Conservation (phyloP, 2,888 invertebrate genomes). For the Cepaea hortensis region DNA sequence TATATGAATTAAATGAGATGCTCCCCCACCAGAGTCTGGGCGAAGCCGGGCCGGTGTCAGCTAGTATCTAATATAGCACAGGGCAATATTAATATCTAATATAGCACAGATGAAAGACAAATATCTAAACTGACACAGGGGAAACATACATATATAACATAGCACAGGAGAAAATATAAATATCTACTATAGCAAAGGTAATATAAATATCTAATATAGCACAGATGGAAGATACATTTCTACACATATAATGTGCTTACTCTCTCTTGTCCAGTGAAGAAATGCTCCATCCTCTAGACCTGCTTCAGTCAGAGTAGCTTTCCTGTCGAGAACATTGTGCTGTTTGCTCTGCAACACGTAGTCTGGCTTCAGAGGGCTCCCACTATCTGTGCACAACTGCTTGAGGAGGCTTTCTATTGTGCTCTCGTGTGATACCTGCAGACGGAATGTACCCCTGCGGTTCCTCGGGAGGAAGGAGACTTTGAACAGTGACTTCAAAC, state of each 20-base stretch:
- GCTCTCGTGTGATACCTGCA: slow-evolving; percentile 54
- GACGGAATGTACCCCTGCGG: slow-evolving; percentile 55
- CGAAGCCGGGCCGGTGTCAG: too few species aligned
- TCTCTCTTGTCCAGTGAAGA: slow-evolving; percentile 66
- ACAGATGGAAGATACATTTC: too few species aligned
- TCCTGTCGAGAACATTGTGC: slow-evolving; percentile 64
- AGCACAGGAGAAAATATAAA: too few species aligned
- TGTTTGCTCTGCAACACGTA: slow-evolving; percentile 65
- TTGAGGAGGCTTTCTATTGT: slow-evolving; percentile 58
- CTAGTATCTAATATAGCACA: too few species aligned
- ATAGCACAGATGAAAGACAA: too few species aligned
- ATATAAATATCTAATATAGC: too few species aligned
- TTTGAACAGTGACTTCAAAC: slow-evolving; percentile 59
- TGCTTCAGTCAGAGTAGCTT: slow-evolving; percentile 60
- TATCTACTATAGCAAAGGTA: too few species aligned
- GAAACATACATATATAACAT: too few species aligned
- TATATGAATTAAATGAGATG: too few species aligned
- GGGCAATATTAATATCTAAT: too few species aligned
- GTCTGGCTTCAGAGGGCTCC: slow-evolving; percentile 57
- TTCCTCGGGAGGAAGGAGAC: slow-evolving; percentile 57
- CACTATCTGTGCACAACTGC: slow-evolving; percentile 61
- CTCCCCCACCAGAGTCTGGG: too few species aligned
- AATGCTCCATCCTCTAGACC: slow-evolving; percentile 68
- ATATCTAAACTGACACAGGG: too few species aligned
- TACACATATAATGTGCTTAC: slow-evolving; percentile 53